phyloP scores from a whole-genome alignment of 1,140 invertebrate species.

The Drosophila parabipectinata region DNA sequence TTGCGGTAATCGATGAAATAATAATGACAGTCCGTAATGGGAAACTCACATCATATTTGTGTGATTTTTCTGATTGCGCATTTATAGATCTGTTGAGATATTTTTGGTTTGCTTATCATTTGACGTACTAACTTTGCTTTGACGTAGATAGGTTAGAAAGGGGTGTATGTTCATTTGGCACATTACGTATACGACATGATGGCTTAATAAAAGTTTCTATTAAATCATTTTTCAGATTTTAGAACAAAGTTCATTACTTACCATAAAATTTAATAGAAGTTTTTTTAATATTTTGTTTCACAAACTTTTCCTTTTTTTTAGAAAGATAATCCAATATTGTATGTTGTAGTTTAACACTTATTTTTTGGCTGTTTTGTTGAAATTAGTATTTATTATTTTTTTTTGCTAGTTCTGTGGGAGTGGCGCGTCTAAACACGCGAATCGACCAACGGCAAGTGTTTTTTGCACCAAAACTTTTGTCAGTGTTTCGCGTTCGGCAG shows the following conservation, averaged over 20 bases:
- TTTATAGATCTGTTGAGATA: constrained; percentile 41
- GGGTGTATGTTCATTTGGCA: not conserved
- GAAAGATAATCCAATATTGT: constrained; percentile 24
- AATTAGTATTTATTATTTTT: not conserved
- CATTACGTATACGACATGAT: constrained; percentile 9
- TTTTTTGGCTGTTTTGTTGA: not conserved
- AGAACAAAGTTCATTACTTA: not conserved
- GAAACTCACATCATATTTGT: constrained; percentile 11
- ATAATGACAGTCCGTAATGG: constrained; percentile 17
- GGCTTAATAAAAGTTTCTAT: not conserved
- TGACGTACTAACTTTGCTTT: constrained; percentile 16
- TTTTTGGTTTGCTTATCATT: constrained; percentile 18
- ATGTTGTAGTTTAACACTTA: constrained; percentile 18
- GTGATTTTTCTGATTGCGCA: constrained; percentile 31
- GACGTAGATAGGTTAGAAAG: constrained; percentile 23
- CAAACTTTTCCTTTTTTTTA: not conserved
- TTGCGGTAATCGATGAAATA: constrained; percentile 36
- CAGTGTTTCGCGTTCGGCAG: constrained; percentile 29
- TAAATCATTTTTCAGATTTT: not conserved
- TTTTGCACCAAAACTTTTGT: constrained; percentile 43
- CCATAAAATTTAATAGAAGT: constrained; percentile 16
- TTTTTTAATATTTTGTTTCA: not conserved
- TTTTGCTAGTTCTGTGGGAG: constrained; percentile 31
- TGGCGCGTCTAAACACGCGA: constrained; percentile 45
- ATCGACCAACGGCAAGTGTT: constrained; percentile 66